These are phyloP conservation scores for Teinopalpus imperialis DNA, from an alignment of 2,888 invertebrate species.

Conservation along the genomic window DNA sequence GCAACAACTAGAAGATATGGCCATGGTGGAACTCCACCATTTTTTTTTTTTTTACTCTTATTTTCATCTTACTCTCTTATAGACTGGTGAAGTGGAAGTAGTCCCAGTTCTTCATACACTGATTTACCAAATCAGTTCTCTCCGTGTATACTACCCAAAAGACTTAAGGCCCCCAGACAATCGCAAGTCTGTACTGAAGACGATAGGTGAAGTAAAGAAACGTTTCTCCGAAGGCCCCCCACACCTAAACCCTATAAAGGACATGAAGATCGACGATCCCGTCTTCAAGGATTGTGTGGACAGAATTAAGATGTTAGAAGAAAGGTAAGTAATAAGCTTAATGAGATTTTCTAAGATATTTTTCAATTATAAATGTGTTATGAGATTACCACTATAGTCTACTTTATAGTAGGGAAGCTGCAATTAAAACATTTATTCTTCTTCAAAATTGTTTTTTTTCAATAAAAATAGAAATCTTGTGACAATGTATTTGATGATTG, in stretches of 20 bases:
- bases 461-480: too few relatives aligned
- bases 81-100: constrained; percentile 93
- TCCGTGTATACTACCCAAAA: constrained; percentile 94
- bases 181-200: constrained; percentile 91
- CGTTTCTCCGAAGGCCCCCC: constrained; percentile 95
- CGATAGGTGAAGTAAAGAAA: constrained; percentile 93
- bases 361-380: too few relatives aligned
- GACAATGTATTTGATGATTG: too few relatives aligned
- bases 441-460: too few relatives aligned
- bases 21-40: too few relatives aligned
- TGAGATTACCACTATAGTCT: too few relatives aligned
- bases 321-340: constrained; percentile 79
- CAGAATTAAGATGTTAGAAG: constrained; percentile 91
- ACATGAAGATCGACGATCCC: constrained; percentile 96
- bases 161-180: constrained; percentile 93
- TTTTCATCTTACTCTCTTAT: constrained; percentile 35
- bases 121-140: constrained; percentile 93
- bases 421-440: too few relatives aligned
- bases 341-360: too few relatives aligned
- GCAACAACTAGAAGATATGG: too few relatives aligned
- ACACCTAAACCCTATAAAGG: constrained; percentile 94
- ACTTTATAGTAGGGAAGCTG: too few relatives aligned
- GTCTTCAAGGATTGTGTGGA: constrained; percentile 91
- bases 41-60: too few relatives aligned
- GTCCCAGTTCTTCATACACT: constrained; percentile 92